A percentile compares a stretch with the other conserved stretches of the same genome.
Conservation (phyloP, 2,888 invertebrate genomes). For the Sarcophaga caerulescens region DNA sequence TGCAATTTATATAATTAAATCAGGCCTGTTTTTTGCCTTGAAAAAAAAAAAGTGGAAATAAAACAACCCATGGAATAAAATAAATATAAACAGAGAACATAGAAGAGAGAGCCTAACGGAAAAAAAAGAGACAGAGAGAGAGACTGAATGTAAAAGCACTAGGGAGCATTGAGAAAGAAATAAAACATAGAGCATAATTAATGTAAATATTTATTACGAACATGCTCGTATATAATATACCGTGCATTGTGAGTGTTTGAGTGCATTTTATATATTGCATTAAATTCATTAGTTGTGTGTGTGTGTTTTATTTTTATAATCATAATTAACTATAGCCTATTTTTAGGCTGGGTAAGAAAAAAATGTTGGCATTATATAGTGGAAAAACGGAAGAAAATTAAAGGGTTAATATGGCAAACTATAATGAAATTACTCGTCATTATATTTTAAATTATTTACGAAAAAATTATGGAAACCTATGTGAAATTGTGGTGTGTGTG, state of each 20-base stretch:
- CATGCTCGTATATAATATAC: neutral
- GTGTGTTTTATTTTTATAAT: neutral
- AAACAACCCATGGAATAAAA: neutral
- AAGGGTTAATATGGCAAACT: neutral
- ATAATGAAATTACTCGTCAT: neutral
- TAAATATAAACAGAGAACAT: no score
- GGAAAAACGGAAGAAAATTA: neutral
- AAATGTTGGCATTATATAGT: neutral
- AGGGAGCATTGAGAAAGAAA: neutral
- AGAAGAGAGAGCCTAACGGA: no score
- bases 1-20: conserved; percentile 65
- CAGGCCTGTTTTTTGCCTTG: conserved; percentile 1
- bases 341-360: neutral
- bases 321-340: conserved; percentile 1
- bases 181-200: conserved; percentile 35
- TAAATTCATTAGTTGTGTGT: neutral
- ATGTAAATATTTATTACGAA: neutral
- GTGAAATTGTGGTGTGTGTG: no score
- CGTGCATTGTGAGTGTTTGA: no score
- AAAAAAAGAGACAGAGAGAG: no score
- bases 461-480: no score
- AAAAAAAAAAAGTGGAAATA: neutral
- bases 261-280: neutral
- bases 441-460: no score
- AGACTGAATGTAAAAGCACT: no score